These are phyloP conservation scores for Actinostola sp. DNA, from an alignment of 92 coral and sea anemone genomes.

Conservation along the genomic window DNA sequence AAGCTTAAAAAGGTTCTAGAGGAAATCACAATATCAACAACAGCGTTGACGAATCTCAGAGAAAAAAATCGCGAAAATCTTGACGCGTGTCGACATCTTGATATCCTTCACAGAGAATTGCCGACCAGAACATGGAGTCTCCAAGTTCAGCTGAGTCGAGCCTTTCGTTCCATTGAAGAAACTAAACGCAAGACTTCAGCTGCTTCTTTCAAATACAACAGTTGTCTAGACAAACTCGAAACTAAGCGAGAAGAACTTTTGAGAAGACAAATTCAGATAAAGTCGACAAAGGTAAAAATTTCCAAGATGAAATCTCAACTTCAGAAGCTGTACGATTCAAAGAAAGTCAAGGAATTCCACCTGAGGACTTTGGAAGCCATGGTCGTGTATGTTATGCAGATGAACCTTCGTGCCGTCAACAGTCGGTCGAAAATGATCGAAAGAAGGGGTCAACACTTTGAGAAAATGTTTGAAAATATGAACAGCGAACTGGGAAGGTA, in stretches of 20 bases:
- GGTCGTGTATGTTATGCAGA: slow-evolving; percentile 33
- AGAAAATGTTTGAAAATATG: slow-evolving; percentile 25
- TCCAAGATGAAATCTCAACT: slow-evolving; percentile 3
- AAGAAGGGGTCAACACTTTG: slow-evolving; percentile 28
- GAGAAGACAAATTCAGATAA: slow-evolving; percentile 8
- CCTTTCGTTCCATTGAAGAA: slow-evolving; percentile 26
- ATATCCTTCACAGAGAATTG: slow-evolving; percentile 15
- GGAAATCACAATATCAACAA: background rate
- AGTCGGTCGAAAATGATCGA: slow-evolving; percentile 37
- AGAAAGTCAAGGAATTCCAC: slow-evolving; percentile 28
- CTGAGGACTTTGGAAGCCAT: slow-evolving; percentile 27
- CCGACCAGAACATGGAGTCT: slow-evolving; percentile 30
- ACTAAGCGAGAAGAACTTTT: slow-evolving; percentile 15
- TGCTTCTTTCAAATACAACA: slow-evolving; percentile 1
- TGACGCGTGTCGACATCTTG: slow-evolving; percentile 15
- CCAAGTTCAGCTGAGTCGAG: slow-evolving; percentile 35
- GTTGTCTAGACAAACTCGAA: slow-evolving; percentile 9
- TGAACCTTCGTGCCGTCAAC: slow-evolving; percentile 33
- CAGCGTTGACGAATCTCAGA: background rate
- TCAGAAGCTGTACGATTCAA: slow-evolving; percentile 4
- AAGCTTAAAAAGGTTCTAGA: slow-evolving; percentile 13
- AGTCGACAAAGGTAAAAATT: slow-evolving; percentile 17
- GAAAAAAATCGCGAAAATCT: background rate
- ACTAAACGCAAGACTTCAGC: slow-evolving; percentile 4
- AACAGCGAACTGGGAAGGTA: slow-evolving; percentile 26